Base-by-base conservation (phyloP, 2,113 vertebrate species). In the Ovis canadensis region DNA sequence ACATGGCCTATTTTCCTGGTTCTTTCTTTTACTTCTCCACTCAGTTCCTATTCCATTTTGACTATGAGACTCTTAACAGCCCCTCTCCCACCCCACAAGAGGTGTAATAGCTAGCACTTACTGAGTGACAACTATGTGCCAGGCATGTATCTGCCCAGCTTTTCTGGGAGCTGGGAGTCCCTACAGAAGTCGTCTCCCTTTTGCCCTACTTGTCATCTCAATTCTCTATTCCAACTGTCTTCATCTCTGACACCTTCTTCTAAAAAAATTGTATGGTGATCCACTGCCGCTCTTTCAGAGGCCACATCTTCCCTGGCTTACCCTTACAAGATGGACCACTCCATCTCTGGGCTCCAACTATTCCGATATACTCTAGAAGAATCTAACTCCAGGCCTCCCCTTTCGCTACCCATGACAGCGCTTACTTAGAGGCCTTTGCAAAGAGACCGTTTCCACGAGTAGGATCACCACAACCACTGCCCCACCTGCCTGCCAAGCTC, bases 81-180 rank as follows among this genome's bases (percentile, higher is more conserved):
- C 55, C 25, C 11, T 55, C 6, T 5, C 6, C 36, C 13, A 1
- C 2, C 45, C n/a, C 2, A 6, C 27, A 25, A 55, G 16, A 57
- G 81, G 27, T 36, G 17, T 64, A 45, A 97, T 14, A 97, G 85
- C 94, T 86, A 96, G 82, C 95, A 94, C 64, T 90, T 94, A 94
- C 92, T 96, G 94, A 96, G 96, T 67, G 93, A 92, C 81, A 88
- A n/a, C 90, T 78, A 48, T 52, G 60, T 59, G 40, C 27, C 92
- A 91, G 59, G 84, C 40, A 81, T 0, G 6, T 7, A 71, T 80
- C 52, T 45, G 27, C n/a, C 27, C 19, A 59, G 87, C 57, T 33
- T 45, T 86, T 57, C 90, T 50, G 33, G 29, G 57, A 50, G 83
- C 89, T 85, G 43, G 40, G 45, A 54, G 25, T 31, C n/a, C 71